These are phyloP conservation scores for Drosophila vallismaia DNA, from an alignment of 2,888 invertebrate species.

Conservation along the genomic window DNA sequence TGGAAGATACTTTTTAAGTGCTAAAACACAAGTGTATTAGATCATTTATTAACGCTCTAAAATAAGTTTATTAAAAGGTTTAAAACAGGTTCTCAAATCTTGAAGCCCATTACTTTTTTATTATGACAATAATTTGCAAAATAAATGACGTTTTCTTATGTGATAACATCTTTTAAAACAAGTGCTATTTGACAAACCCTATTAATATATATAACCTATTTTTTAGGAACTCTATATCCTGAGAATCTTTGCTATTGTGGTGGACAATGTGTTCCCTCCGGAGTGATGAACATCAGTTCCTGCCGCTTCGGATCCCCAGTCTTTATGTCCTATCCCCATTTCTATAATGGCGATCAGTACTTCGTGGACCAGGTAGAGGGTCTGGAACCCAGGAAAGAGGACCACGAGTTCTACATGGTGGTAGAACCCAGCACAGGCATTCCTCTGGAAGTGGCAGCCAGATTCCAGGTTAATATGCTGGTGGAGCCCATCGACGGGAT, in stretches of 20 bases:
- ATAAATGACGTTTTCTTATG: no score
- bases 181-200: neutral
- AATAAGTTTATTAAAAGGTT: neutral
- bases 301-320: slow-evolving; percentile 93
- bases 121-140: neutral
- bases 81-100: neutral
- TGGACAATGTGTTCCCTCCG: slow-evolving; percentile 89
- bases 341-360: slow-evolving; percentile 89
- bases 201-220: neutral
- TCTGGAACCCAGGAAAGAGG: slow-evolving; percentile 86
- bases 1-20: neutral
- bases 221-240: slow-evolving; percentile 85
- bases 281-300: slow-evolving; percentile 90
- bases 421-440: slow-evolving; percentile 91
- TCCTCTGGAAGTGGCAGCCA: slow-evolving; percentile 90
- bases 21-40: no score
- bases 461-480: slow-evolving; percentile 91
- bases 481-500: slow-evolving; percentile 87
- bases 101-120: neutral
- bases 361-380: slow-evolving; percentile 88
- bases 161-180: no score
- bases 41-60: neutral
- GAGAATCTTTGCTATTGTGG: slow-evolving; percentile 90
- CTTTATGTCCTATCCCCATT: slow-evolving; percentile 93
- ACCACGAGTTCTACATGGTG: slow-evolving; percentile 90